These are phyloP conservation scores for Adrianichthys oophorus DNA, from an alignment of 2,797 vertebrate species.

Conservation along the genomic window DNA sequence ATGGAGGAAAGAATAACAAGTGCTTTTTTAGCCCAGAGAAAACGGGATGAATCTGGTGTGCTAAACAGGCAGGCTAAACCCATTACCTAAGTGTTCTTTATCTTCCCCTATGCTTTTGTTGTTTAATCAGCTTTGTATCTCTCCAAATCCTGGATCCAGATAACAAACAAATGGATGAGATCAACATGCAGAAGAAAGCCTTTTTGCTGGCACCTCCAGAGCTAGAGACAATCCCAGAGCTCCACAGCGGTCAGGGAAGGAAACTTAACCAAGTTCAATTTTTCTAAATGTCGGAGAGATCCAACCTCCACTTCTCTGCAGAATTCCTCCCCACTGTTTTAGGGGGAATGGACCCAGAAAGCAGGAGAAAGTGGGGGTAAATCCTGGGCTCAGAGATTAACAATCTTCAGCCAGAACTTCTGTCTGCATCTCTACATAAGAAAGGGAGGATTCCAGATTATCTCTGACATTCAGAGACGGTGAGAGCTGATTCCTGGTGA, in stretches of 20 bases:
- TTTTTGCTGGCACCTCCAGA: slow-evolving; percentile 63
- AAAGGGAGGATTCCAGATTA: slow-evolving; percentile 81
- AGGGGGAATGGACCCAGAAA: slow-evolving; percentile 27
- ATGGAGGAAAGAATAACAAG: slow-evolving; percentile 78
- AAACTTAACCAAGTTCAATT: slow-evolving; percentile 39
- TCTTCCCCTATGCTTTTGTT: slow-evolving; percentile 84
- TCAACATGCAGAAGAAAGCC: slow-evolving; percentile 66
- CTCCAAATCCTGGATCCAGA: slow-evolving; percentile 86
- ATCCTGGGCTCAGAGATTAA: slow-evolving; percentile 68
- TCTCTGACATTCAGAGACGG: slow-evolving; percentile 69
- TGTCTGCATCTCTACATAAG: slow-evolving; percentile 68
- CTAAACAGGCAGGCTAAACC: slow-evolving; percentile 82
- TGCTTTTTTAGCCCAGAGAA: slow-evolving; percentile 74
- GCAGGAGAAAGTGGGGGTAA: slow-evolving; percentile 27
- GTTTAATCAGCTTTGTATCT: slow-evolving; percentile 90
- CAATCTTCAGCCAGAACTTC: slow-evolving; percentile 65
- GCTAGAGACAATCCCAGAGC: slow-evolving; percentile 27
- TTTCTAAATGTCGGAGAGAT: slow-evolving; percentile 25
- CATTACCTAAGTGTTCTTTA: slow-evolving; percentile 88
- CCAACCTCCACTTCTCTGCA: slow-evolving; percentile 16
- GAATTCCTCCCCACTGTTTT: slow-evolving; percentile 18
- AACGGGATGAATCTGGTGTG: slow-evolving; percentile 75
- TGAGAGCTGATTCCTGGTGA: slow-evolving; percentile 66
- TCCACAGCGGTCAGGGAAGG: slow-evolving; percentile 51
- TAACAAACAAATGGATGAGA: slow-evolving; percentile 86